phyloP scores from a whole-genome alignment of 2,888 invertebrate genomes.

The Drosophila flavopinicola region DNA sequence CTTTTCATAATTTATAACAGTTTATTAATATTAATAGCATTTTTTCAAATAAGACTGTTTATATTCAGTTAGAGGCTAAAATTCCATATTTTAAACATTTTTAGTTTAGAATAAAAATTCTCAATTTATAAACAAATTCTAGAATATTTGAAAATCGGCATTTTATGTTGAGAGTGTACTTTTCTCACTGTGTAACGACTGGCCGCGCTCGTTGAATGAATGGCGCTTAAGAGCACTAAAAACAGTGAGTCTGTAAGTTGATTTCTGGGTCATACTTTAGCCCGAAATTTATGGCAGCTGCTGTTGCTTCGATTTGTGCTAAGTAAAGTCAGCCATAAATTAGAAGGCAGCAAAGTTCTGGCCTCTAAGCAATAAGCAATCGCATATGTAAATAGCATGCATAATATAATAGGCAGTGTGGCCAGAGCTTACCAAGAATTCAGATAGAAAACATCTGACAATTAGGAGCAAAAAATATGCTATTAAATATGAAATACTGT shows the following conservation, averaged over 20 bases:
- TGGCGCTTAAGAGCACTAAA: too few relatives aligned
- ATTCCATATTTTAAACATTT: too few relatives aligned
- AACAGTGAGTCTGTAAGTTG: not conserved
- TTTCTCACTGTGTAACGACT: too few relatives aligned
- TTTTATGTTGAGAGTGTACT: too few relatives aligned
- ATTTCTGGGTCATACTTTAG: conserved; percentile 61
- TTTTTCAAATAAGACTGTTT: too few relatives aligned
- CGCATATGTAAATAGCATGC: not conserved
- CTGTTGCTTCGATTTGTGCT: conserved; percentile 48
- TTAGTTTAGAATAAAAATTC: too few relatives aligned
- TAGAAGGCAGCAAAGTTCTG: conserved; percentile 14
- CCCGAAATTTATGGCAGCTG: conserved; percentile 64
- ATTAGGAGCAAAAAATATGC: conserved; percentile 10
- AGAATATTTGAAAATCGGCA: too few relatives aligned
- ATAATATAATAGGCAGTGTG: conserved; percentile 13
- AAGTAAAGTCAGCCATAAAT: conserved; percentile 71
- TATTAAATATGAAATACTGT: conserved; percentile 2
- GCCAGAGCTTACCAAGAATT: conserved; percentile 5
- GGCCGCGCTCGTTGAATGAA: conserved; percentile 12
- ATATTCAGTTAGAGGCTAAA: too few relatives aligned
- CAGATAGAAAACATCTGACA: conserved; percentile 4
- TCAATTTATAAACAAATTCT: too few relatives aligned
- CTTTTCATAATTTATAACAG: too few relatives aligned
- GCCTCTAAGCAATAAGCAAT: conserved; percentile 1
- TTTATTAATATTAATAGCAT: too few relatives aligned